phyloP scores from a whole-genome alignment of 2,797 vertebrate genomes.

The Epinephelus malabaricus region DNA sequence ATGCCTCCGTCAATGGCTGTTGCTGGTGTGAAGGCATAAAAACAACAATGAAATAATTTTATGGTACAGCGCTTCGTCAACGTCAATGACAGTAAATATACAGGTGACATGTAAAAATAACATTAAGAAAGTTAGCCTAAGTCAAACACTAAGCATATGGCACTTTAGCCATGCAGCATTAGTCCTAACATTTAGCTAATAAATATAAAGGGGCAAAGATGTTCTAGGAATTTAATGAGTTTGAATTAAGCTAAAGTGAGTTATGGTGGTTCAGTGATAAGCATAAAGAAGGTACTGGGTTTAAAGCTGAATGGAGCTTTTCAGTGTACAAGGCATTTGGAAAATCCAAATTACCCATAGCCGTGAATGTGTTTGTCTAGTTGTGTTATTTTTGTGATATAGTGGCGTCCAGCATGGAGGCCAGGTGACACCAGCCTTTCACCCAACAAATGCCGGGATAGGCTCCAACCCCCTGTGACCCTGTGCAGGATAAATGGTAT shows the following conservation, averaged over 20 bases:
- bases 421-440: conserved; percentile 15
- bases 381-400: conserved; percentile 19
- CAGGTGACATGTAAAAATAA: neutral
- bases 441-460: conserved; percentile 6
- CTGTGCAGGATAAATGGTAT: conserved; percentile 20
- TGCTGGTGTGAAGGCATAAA: no score
- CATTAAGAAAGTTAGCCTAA: neutral
- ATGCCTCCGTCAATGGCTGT: no score
- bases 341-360: conserved; percentile 7
- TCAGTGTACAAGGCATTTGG: neutral
- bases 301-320: conserved; percentile 23
- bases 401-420: conserved; percentile 3
- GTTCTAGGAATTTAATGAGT: neutral
- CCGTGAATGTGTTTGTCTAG: conserved; percentile 28
- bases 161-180: neutral
- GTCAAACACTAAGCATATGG: neutral
- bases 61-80: neutral
- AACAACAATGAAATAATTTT: neutral
- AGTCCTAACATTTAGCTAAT: neutral
- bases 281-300: neutral
- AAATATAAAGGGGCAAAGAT: neutral
- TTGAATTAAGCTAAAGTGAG: conserved; percentile 5
- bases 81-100: neutral
- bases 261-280: conserved; percentile 6
- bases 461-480: neutral